These are phyloP conservation scores for Siphlonurus alternatus DNA, from an alignment of 2,888 invertebrate genomes.

Conservation along the genomic window DNA sequence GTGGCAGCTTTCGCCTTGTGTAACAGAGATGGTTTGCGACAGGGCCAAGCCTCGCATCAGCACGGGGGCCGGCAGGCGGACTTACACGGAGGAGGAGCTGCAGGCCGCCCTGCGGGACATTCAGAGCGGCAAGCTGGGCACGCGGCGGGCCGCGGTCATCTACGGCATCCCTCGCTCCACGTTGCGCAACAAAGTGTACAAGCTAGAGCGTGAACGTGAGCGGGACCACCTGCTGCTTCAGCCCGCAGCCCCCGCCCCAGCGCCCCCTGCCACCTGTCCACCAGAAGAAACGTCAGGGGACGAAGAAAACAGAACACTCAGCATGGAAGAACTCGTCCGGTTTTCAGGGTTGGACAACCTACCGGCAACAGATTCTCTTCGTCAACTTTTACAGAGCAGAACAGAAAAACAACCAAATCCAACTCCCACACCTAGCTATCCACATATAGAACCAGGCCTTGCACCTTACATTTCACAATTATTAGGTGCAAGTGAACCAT, in stretches of 20 bases:
- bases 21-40: conserved; percentile 14
- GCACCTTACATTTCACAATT: conserved; percentile 37
- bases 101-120: conserved; percentile 89
- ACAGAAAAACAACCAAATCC: conserved; percentile 20
- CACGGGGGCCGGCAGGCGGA: conserved; percentile 39
- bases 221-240: conserved; percentile 36
- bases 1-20: background rate
- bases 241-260: background rate
- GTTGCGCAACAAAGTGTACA: conserved; percentile 87
- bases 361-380: conserved; percentile 32
- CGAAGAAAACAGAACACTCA: conserved; percentile 26
- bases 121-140: conserved; percentile 81
- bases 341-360: conserved; percentile 30
- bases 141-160: conserved; percentile 81
- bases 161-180: conserved; percentile 96
- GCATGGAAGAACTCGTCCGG: conserved; percentile 38
- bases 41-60: conserved; percentile 50
- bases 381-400: conserved; percentile 30
- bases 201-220: conserved; percentile 53
- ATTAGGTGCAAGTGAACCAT: conserved; percentile 25
- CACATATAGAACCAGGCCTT: conserved; percentile 21
- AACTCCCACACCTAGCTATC: conserved; percentile 13
- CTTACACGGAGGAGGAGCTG: conserved; percentile 92
- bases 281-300: conserved; percentile 36
- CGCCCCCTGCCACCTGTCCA: background rate